Evolutionary conservation across 2,888 invertebrate species (phyloP).

Genomic region (Zootermopsis nevadensis): DNA sequence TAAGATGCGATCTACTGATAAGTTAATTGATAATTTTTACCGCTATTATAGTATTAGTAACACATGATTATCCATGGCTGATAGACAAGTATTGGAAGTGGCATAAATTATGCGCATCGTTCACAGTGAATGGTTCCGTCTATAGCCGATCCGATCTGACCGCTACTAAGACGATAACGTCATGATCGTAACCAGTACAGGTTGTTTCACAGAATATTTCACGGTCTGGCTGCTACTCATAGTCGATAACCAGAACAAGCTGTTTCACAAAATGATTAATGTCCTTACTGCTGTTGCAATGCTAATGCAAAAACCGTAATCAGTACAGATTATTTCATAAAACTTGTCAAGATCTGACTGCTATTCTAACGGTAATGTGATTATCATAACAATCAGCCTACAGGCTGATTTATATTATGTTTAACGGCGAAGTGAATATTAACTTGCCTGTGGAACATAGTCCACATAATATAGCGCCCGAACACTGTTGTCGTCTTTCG

Average conservation of each 20-base stretch:
- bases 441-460: no score
- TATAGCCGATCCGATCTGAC: not conserved
- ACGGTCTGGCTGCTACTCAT: not conserved
- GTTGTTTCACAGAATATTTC: no score
- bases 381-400: not conserved
- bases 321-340: no score
- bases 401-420: not conserved
- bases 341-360: not conserved
- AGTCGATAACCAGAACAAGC: not conserved
- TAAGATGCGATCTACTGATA: constrained; percentile 38
- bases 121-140: not conserved
- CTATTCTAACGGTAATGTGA: not conserved
- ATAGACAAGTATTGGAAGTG: constrained; percentile 24
- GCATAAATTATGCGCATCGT: constrained; percentile 2
- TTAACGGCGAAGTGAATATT: no score
- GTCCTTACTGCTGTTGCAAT: no score
- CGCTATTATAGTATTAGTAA: constrained; percentile 44
- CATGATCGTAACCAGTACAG: no score
- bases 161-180: no score
- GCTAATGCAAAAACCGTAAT: no score
- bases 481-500: no score
- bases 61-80: constrained; percentile 39
- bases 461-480: no score
- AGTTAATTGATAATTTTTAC: constrained; percentile 38
- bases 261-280: no score